phyloP scores from a whole-genome alignment of 2,113 vertebrate species.

The Sprattus sprattus region DNA sequence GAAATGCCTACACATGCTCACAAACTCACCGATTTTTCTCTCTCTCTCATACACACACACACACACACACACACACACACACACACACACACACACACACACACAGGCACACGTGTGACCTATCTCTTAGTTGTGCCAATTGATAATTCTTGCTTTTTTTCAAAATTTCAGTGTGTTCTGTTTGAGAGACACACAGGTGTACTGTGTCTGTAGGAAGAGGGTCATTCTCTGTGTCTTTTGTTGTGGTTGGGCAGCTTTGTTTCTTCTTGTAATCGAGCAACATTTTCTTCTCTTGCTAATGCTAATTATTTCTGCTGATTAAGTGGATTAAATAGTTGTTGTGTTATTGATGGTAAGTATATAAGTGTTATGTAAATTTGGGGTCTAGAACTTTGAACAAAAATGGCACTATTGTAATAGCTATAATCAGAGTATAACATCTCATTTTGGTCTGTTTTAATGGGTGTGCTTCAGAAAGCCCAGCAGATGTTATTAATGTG shows the following conservation, averaged over 20 bases:
- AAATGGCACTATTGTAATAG: too few relatives aligned
- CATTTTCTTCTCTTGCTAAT: too few relatives aligned
- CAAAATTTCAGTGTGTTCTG: neutral
- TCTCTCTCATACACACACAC: neutral
- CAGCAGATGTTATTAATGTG: too few relatives aligned
- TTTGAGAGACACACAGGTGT: neutral
- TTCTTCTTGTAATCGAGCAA: neutral
- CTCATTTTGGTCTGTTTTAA: too few relatives aligned
- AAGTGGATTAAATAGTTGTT: too few relatives aligned
- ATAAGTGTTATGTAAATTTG: too few relatives aligned
- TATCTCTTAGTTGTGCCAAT: too few relatives aligned
- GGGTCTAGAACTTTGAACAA: too few relatives aligned
- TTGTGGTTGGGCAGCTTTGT: neutral
- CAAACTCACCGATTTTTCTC: neutral
- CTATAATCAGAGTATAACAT: too few relatives aligned
- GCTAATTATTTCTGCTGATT: too few relatives aligned
- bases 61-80: neutral
- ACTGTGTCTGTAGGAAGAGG: neutral
- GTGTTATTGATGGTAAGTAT: too few relatives aligned
- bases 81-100: conserved; percentile 23
- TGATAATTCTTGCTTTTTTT: neutral
- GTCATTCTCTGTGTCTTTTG: neutral
- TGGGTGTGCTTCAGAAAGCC: too few relatives aligned
- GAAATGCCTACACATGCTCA: neutral
- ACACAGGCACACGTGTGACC: neutral